These are phyloP conservation scores for Eremophila alpestris DNA, from an alignment of 2,797 vertebrate genomes.

Conservation along the genomic window DNA sequence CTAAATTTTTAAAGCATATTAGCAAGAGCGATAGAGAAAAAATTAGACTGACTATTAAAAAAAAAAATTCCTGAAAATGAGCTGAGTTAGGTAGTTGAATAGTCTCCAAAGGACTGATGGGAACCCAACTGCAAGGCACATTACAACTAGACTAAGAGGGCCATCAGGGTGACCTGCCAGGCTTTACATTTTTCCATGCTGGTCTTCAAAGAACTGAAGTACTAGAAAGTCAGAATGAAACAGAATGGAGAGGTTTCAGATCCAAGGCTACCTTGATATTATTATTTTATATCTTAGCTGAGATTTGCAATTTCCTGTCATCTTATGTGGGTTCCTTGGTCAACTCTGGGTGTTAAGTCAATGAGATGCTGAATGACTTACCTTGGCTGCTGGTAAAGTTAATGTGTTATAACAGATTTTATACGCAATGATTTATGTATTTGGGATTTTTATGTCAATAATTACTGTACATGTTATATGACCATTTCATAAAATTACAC, in stretches of 20 bases:
- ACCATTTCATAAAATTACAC: constrained; percentile 78
- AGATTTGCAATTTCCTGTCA: constrained; percentile 59
- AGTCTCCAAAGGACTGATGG: constrained; percentile 56
- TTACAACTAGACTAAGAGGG: background rate
- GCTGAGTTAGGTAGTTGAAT: constrained; percentile 44
- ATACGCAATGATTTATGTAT: constrained; percentile 72
- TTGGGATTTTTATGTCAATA: constrained; percentile 79
- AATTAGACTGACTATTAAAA: constrained; percentile 49
- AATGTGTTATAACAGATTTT: constrained; percentile 73
- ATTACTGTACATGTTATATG: constrained; percentile 75
- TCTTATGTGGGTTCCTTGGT: constrained; percentile 54
- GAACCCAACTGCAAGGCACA: constrained; percentile 2
- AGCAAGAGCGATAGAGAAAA: constrained; percentile 33
- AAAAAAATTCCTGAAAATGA: constrained; percentile 35
- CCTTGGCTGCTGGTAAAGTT: constrained; percentile 73
- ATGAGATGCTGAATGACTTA: constrained; percentile 73
- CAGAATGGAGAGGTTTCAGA: background rate
- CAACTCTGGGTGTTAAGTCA: constrained; percentile 58
- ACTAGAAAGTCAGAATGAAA: constrained; percentile 1
- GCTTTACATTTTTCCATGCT: background rate
- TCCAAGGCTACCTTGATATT: background rate
- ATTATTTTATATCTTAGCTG: constrained; percentile 40
- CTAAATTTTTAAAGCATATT: constrained; percentile 70
- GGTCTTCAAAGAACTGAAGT: constrained; percentile 15
- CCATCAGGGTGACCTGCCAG: background rate